Conservation (phyloP, 2,797 vertebrate species). For the Scleropages formosus region DNA sequence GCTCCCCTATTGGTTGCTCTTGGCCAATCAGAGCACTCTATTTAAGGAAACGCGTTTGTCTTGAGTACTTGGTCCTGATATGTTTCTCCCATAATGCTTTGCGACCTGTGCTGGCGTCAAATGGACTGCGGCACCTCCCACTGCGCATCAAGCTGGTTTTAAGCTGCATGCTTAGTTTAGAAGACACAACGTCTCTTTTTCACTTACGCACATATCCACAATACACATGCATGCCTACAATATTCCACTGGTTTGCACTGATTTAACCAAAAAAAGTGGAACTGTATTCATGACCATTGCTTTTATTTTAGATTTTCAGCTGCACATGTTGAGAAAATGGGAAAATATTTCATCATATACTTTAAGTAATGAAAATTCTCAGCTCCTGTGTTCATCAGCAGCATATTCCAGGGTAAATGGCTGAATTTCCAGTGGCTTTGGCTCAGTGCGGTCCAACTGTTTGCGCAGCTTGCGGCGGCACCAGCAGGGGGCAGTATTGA, state of each 20-base stretch:
- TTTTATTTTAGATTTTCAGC: neutral
- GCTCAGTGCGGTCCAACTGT: neutral
- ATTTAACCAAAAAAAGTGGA: neutral
- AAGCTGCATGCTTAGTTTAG: conserved; percentile 16
- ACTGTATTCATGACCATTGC: neutral
- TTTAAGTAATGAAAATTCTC: neutral
- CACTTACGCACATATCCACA: neutral
- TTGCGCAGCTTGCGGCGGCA: neutral
- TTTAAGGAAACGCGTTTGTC: conserved; percentile 19
- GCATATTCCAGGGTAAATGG: neutral
- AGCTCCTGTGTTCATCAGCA: neutral
- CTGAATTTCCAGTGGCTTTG: neutral
- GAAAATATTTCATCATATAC: neutral
- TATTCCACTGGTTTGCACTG: neutral
- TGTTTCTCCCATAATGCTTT: neutral
- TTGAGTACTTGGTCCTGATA: neutral
- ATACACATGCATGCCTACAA: neutral
- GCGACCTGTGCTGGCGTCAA: conserved; percentile 12
- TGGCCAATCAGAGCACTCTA: conserved; percentile 14
- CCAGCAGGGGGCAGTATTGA: conserved; percentile 32
- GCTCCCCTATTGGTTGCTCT: neutral
- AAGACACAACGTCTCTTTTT: neutral
- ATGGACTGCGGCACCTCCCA: conserved; percentile 13
- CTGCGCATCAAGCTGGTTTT: conserved; percentile 13
- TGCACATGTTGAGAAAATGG: no score